Percentiles rank a stretch among this genome's conserved stretches.
phyloP scores from a whole-genome alignment of 2,888 invertebrate species.

The Drosophila neutralis region DNA sequence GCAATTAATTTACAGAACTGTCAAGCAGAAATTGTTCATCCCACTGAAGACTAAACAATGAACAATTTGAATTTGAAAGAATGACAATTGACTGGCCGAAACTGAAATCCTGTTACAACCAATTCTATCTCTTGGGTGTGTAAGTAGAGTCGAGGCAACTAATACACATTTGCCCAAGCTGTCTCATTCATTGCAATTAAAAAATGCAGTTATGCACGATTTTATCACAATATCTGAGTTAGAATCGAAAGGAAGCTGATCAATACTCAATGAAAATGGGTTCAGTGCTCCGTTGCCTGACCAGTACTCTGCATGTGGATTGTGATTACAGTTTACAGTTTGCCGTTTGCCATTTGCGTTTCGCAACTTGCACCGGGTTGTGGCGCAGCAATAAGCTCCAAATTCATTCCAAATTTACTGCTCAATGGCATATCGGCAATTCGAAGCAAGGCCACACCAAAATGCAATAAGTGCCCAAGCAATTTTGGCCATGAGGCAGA shows the following conservation, averaged over 20 bases:
- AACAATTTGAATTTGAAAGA: slow-evolving; percentile 8
- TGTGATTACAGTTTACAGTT: slow-evolving; percentile 6
- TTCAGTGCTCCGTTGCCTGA: neutral
- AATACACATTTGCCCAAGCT: slow-evolving; percentile 11
- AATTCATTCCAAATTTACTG: slow-evolving; percentile 1
- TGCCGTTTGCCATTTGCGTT: neutral
- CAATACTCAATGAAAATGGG: slow-evolving; percentile 20
- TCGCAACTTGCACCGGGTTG: neutral
- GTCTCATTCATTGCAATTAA: slow-evolving; percentile 57
- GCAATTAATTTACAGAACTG: neutral
- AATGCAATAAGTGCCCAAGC: slow-evolving; percentile 24
- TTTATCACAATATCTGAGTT: slow-evolving; percentile 20
- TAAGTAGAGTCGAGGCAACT: slow-evolving; percentile 1
- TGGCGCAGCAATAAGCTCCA: neutral
- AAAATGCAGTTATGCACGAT: slow-evolving; percentile 56
- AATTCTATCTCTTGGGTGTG: neutral
- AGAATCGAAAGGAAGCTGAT: slow-evolving; percentile 26
- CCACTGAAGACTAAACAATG: no score
- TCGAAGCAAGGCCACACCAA: slow-evolving; percentile 8
- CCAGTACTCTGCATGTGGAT: neutral
- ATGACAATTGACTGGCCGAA: neutral
- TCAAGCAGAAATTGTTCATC: neutral
- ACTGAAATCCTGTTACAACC: slow-evolving; percentile 6
- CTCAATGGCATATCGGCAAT: slow-evolving; percentile 1
- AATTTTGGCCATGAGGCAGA: slow-evolving; percentile 1